phyloP scores from a whole-genome alignment of 1,140 invertebrate species.

The Drosophila nebulosa region DNA sequence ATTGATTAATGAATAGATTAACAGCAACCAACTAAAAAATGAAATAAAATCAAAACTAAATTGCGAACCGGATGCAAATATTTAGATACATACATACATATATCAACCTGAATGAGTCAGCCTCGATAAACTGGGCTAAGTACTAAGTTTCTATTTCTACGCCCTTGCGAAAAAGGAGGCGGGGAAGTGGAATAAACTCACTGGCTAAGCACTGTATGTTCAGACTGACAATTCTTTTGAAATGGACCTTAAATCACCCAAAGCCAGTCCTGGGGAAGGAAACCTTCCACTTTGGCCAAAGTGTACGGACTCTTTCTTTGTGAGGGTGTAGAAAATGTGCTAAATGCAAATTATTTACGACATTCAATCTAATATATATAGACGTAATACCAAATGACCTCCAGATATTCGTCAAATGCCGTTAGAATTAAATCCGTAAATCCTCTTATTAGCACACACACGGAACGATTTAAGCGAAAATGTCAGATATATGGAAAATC shows the following conservation, averaged over 20 bases:
- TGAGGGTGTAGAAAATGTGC: conserved; percentile 41
- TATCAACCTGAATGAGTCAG: conserved; percentile 26
- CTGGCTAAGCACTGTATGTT: too few relatives aligned
- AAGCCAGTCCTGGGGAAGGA: too few relatives aligned
- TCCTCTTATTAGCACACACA: conserved; percentile 43
- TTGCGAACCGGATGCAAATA: conserved; percentile 51
- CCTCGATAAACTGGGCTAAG: conserved; percentile 27
- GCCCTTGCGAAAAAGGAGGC: too few relatives aligned
- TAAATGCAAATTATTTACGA: conserved; percentile 64
- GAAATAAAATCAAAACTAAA: conserved; percentile 2
- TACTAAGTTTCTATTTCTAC: too few relatives aligned
- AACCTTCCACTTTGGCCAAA: too few relatives aligned
- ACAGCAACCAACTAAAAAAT: conserved; percentile 57
- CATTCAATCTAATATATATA: conserved; percentile 33
- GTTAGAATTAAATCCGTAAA: conserved; percentile 47
- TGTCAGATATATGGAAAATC: conserved; percentile 23
- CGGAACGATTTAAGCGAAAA: conserved; percentile 51
- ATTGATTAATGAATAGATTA: conserved; percentile 52
- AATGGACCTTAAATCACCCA: too few relatives aligned
- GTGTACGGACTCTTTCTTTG: too few relatives aligned
- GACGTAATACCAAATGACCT: conserved; percentile 15
- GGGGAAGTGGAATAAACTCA: too few relatives aligned
- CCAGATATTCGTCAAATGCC: conserved; percentile 38
- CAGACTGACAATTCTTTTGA: too few relatives aligned
- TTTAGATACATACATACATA: conserved; percentile 26